These are phyloP conservation scores for Drosophila kuntzei DNA, from an alignment of 2,888 invertebrate species.

Conservation along the genomic window DNA sequence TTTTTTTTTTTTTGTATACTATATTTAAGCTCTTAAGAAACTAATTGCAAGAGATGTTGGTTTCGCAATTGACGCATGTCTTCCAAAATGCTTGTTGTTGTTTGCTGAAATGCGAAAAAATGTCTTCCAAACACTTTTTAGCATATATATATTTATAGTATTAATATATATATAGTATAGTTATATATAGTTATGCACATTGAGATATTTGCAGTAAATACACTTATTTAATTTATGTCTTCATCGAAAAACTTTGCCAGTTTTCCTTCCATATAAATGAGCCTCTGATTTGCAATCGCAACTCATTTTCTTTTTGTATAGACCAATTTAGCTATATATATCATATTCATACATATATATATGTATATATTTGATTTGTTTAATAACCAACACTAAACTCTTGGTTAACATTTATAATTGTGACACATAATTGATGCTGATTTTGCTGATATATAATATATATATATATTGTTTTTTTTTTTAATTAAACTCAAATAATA, in stretches of 20 bases:
- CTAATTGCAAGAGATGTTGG: slow-evolving; percentile 62
- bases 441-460: slow-evolving; percentile 16
- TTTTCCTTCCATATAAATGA: slow-evolving; percentile 40
- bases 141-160: slow-evolving; percentile 46
- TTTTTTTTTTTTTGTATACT: slow-evolving; percentile 19
- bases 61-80: slow-evolving; percentile 75
- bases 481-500: slow-evolving; percentile 27
- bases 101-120: slow-evolving; percentile 76
- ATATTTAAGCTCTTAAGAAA: slow-evolving; percentile 58
- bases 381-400: slow-evolving; percentile 81
- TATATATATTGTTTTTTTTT: slow-evolving; percentile 18
- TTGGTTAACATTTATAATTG: slow-evolving; percentile 77
- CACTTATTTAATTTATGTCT: slow-evolving; percentile 81
- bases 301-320: slow-evolving; percentile 71
- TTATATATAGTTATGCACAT: slow-evolving; percentile 51
- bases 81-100: slow-evolving; percentile 81
- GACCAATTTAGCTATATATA: slow-evolving; percentile 66
- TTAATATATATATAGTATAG: slow-evolving; percentile 42
- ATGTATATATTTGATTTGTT: slow-evolving; percentile 47
- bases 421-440: slow-evolving; percentile 69
- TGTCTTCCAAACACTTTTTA: slow-evolving; percentile 81
- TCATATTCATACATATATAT: slow-evolving; percentile 41
- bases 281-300: slow-evolving; percentile 77
- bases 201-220: slow-evolving; percentile 70
- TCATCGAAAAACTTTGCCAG: slow-evolving; percentile 40